Evolutionary conservation across 2,888 invertebrate species (phyloP).

Genomic region (Dolichopus griseipennis): DNA sequence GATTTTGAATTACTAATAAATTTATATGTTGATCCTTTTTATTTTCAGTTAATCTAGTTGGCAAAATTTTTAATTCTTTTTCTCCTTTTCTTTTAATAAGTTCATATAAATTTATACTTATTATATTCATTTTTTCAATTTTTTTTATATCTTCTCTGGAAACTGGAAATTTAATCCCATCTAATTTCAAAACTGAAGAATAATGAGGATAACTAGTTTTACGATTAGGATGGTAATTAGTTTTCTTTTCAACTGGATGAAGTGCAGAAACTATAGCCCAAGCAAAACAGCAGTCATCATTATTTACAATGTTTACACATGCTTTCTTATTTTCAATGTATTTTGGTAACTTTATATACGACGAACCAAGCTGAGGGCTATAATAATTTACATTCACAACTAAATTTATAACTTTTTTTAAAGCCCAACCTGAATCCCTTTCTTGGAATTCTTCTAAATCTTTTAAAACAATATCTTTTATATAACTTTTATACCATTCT

Average conservation of each 20-base stretch:
- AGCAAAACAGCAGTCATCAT: neutral
- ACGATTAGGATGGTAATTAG: no score
- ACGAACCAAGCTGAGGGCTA: neutral
- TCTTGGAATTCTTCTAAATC: constrained; percentile 26
- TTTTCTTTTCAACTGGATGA: constrained; percentile 13
- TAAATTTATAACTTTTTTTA: constrained; percentile 13
- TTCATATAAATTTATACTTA: constrained; percentile 10
- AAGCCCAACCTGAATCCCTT: constrained; percentile 24
- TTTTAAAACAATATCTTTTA: no score
- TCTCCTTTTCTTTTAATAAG: constrained; percentile 8
- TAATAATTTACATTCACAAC: neutral
- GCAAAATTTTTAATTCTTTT: constrained; percentile 9
- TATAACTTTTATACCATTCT: no score
- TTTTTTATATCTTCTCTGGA: neutral
- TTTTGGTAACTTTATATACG: neutral
- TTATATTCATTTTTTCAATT: constrained; percentile 10
- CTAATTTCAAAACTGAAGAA: constrained; percentile 12
- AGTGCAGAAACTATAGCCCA: neutral
- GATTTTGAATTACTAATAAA: constrained; percentile 11
- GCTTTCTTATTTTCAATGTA: neutral
- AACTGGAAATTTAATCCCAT: constrained; percentile 11
- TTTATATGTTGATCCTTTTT: constrained; percentile 11
- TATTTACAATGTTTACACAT: neutral
- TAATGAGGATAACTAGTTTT: constrained; percentile 12
- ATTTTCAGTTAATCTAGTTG: constrained; percentile 11